A percentile compares a stretch with the other conserved stretches of the same genome.
Evolutionary conservation across 2,888 invertebrate species (phyloP).

Genomic region (Apotomis turbidana): DNA sequence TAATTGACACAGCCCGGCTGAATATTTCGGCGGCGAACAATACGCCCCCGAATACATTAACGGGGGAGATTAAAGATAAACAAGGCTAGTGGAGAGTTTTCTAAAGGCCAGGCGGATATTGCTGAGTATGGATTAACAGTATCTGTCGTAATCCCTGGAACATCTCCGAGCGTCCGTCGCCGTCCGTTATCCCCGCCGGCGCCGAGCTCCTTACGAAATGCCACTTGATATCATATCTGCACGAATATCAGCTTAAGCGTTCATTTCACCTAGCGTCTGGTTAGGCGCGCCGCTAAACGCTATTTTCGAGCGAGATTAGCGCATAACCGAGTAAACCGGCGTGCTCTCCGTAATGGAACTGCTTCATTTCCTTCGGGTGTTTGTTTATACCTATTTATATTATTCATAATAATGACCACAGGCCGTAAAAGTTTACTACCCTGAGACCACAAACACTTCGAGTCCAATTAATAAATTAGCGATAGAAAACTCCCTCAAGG

Average conservation of each 20-base stretch:
- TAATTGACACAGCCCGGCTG: constrained; percentile 52
- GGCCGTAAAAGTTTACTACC: constrained; percentile 16
- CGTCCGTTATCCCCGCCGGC: constrained; percentile 16
- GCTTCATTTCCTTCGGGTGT: constrained; percentile 21
- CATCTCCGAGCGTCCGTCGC: constrained; percentile 10
- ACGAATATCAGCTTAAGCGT: constrained; percentile 28
- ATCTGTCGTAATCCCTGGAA: constrained; percentile 29
- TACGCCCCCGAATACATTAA: constrained; percentile 48
- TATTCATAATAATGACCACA: not conserved
- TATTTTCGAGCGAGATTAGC: constrained; percentile 26
- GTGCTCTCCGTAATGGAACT: constrained; percentile 10
- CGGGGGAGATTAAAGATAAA: constrained; percentile 34
- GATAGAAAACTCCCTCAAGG: constrained; percentile 46
- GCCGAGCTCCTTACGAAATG: constrained; percentile 20
- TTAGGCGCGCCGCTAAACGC: constrained; percentile 22
- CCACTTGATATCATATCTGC: constrained; percentile 33
- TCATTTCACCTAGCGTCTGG: constrained; percentile 27
- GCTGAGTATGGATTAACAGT: constrained; percentile 24
- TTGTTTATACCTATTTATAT: constrained; percentile 10
- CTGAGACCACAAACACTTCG: constrained; percentile 31
- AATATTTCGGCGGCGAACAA: constrained; percentile 55
- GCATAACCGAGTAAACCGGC: constrained; percentile 10
- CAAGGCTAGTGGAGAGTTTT: constrained; percentile 23
- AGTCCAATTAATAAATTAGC: constrained; percentile 42
- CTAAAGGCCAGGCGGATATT: constrained; percentile 16